phyloP scores from a whole-genome alignment of 2,113 vertebrate species.

The Fulmarus glacialis region DNA sequence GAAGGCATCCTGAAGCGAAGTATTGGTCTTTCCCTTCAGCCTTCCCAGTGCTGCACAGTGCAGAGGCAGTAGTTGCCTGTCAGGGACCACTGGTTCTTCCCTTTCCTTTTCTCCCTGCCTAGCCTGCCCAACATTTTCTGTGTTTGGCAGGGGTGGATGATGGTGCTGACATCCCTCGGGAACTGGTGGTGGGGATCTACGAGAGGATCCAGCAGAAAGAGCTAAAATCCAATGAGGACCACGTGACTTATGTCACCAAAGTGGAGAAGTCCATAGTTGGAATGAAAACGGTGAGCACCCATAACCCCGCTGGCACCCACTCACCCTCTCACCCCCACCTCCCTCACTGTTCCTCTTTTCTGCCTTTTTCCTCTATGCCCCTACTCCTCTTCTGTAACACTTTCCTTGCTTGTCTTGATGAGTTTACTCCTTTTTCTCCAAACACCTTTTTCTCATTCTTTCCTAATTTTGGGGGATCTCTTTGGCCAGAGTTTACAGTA shows the following conservation, averaged over 20 bases:
- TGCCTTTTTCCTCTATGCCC: background rate
- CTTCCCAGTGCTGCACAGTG: background rate
- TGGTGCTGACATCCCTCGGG: slow-evolving; percentile 95
- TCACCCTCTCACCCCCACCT: background rate
- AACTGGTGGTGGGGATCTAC: slow-evolving; percentile 96
- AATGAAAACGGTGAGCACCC: slow-evolving; percentile 92
- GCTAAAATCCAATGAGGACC: slow-evolving; percentile 96
- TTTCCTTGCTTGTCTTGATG: background rate
- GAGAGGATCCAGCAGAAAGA: slow-evolving; percentile 97
- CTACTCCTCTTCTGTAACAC: background rate
- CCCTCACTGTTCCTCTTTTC: background rate
- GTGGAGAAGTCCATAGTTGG: slow-evolving; percentile 98
- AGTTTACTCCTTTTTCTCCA: background rate
- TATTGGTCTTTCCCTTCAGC: background rate
- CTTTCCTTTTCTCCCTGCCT: background rate
- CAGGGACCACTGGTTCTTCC: background rate
- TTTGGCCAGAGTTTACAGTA: background rate
- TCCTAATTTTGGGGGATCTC: background rate
- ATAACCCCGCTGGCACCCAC: background rate
- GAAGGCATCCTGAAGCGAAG: background rate
- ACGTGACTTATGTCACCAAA: slow-evolving; percentile 96
- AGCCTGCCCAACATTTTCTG: background rate
- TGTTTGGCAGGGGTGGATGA: slow-evolving; percentile 89
- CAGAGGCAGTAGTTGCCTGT: background rate
- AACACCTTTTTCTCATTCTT: background rate